Evolutionary conservation across 1,140 invertebrate genomes (phyloP).

Genomic region (Linepithema humile): DNA sequence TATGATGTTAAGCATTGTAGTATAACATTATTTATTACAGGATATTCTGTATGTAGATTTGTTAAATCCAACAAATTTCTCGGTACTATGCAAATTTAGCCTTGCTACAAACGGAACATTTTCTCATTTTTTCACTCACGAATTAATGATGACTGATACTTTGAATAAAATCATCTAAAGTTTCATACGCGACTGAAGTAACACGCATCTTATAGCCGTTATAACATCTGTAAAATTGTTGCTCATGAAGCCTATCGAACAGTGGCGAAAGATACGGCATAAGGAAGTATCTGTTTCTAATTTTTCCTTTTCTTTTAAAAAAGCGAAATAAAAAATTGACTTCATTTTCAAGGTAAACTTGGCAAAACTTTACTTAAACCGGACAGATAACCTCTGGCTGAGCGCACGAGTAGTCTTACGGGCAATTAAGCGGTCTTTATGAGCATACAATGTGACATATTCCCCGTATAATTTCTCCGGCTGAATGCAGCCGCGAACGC

Average conservation of each 20-base stretch:
- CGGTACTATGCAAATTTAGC: no score
- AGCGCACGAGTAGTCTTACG: slow-evolving; percentile 43
- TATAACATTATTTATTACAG: not conserved
- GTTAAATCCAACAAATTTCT: no score
- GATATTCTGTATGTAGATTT: no score
- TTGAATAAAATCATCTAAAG: not conserved
- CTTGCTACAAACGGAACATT: not conserved
- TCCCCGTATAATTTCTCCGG: slow-evolving; percentile 44
- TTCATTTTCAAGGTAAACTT: slow-evolving; percentile 65
- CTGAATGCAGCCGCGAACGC: not conserved
- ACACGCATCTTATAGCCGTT: not conserved
- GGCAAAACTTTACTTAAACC: slow-evolving; percentile 61
- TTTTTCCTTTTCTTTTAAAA: not conserved
- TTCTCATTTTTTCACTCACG: not conserved
- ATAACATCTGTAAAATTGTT: not conserved
- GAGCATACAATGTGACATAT: slow-evolving; percentile 59
- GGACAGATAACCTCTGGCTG: slow-evolving; percentile 57
- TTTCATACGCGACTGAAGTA: not conserved
- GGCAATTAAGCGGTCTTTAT: slow-evolving; percentile 68
- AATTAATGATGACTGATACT: not conserved
- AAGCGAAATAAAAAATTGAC: slow-evolving; percentile 43
- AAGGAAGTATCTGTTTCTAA: not conserved
- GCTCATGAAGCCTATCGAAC: not conserved
- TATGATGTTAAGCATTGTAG: no score
- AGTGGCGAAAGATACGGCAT: not conserved